Conservation (phyloP, 2,113 vertebrate species). For the Psephotus haematonotus region DNA sequence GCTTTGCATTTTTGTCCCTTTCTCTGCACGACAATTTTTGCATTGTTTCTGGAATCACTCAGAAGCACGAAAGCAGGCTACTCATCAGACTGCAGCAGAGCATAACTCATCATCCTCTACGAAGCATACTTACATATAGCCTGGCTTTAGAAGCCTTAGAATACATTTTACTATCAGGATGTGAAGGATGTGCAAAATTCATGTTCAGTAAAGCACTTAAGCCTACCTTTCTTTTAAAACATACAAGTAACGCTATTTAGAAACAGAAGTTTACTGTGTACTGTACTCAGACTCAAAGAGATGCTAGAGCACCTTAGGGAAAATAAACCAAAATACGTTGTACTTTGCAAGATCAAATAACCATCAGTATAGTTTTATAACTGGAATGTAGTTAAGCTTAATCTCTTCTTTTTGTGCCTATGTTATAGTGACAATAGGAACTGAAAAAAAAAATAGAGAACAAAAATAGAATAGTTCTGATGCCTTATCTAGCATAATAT, state of each 20-base stretch:
- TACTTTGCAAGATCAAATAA: not conserved
- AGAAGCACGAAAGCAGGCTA: not conserved
- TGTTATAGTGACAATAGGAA: not conserved
- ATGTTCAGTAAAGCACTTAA: not conserved
- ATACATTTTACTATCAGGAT: not conserved
- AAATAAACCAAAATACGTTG: not conserved
- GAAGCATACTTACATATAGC: not conserved
- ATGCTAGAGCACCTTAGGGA: not conserved
- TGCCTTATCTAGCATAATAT: not conserved
- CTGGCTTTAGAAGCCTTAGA: not conserved
- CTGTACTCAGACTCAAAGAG: not conserved
- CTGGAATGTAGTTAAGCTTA: not conserved
- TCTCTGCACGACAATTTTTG: not conserved
- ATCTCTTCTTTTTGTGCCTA: not conserved
- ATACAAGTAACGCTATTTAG: not conserved
- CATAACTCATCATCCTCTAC: not conserved
- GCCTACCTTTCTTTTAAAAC: not conserved
- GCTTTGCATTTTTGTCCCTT: not conserved
- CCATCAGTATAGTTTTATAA: not conserved
- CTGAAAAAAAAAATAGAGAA: not conserved
- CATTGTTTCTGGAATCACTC: not conserved
- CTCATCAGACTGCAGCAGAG: not conserved
- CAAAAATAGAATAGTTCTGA: not conserved
- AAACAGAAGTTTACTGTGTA: not conserved
- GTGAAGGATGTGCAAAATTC: not conserved